Conservation (phyloP, 2,888 invertebrate species). For the Agrilus cyanescens region DNA sequence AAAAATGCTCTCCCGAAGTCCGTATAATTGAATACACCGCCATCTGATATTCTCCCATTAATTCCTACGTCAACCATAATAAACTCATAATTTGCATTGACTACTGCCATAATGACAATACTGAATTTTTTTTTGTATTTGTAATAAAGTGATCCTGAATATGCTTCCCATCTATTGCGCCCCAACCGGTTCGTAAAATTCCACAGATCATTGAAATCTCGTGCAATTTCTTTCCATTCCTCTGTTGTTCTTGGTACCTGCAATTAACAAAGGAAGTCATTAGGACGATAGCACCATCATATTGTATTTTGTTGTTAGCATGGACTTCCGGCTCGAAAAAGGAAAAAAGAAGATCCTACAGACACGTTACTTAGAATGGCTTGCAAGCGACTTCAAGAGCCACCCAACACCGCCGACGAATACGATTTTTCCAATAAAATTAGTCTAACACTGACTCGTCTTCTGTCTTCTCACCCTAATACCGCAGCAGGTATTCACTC, state of each 20-base stretch:
- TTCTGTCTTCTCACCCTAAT: too few species aligned
- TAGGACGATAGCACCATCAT: neutral
- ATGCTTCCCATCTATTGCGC: constrained; percentile 15
- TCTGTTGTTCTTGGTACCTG: constrained; percentile 11
- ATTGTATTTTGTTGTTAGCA: constrained; percentile 5
- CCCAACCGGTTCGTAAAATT: constrained; percentile 18
- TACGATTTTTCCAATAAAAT: too few species aligned
- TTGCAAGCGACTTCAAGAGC: constrained; percentile 7
- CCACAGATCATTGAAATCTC: constrained; percentile 12
- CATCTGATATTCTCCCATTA: constrained; percentile 1
- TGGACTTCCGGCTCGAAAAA: constrained; percentile 6
- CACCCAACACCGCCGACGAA: constrained; percentile 24
- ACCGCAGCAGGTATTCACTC: too few species aligned
- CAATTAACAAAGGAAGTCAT: constrained; percentile 5
- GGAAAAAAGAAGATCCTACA: constrained; percentile 3
- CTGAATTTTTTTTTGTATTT: constrained; percentile 18
- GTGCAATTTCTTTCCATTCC: constrained; percentile 9
- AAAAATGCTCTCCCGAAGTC: constrained; percentile 4
- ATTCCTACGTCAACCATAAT: constrained; percentile 10
- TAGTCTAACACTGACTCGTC: too few species aligned
- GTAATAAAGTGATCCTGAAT: constrained; percentile 10
- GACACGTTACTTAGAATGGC: constrained; percentile 6
- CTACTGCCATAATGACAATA: constrained; percentile 16
- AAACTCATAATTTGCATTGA: constrained; percentile 15
- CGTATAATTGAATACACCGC: neutral